Conservation (phyloP, 2,888 invertebrate species). For the Tanaodytes sp. region DNA sequence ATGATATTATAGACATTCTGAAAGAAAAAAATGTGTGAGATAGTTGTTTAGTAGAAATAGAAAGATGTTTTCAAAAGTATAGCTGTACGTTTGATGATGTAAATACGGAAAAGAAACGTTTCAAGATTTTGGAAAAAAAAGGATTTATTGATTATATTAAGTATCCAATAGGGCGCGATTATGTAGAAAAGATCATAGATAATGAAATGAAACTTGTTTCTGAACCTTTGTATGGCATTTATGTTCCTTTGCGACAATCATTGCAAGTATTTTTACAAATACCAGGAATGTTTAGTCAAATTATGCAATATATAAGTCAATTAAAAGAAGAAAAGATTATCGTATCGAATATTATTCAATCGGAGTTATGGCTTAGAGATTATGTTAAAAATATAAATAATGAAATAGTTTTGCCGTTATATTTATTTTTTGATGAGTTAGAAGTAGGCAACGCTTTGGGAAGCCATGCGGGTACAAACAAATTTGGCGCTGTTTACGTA, state of each 20-base stretch:
- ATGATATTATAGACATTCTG: slow-evolving; percentile 1
- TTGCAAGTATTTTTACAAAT: slow-evolving; percentile 15
- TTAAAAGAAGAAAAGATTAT: neutral
- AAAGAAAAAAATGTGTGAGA: slow-evolving; percentile 1
- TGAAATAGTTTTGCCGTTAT: slow-evolving; percentile 11
- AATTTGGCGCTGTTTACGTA: slow-evolving; percentile 15
- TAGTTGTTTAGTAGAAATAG: neutral
- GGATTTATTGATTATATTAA: slow-evolving; percentile 1
- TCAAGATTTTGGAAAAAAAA: neutral
- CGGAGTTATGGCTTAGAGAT: neutral
- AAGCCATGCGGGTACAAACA: slow-evolving; percentile 15
- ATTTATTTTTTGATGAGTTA: slow-evolving; percentile 13
- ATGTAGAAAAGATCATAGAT: too few species aligned
- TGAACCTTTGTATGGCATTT: too few species aligned
- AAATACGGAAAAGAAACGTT: slow-evolving; percentile 4
- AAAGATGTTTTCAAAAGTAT: slow-evolving; percentile 1
- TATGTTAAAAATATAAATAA: neutral
- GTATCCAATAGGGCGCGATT: neutral
- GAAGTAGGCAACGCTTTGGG: slow-evolving; percentile 14
- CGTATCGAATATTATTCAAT: slow-evolving; percentile 8
- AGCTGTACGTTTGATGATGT: neutral
- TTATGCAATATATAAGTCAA: neutral
- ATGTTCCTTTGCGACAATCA: slow-evolving; percentile 8
- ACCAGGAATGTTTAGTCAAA: slow-evolving; percentile 10
- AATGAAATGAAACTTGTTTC: too few species aligned